phyloP scores from a whole-genome alignment of 2,888 invertebrate species.

The Ochropacha duplaris region DNA sequence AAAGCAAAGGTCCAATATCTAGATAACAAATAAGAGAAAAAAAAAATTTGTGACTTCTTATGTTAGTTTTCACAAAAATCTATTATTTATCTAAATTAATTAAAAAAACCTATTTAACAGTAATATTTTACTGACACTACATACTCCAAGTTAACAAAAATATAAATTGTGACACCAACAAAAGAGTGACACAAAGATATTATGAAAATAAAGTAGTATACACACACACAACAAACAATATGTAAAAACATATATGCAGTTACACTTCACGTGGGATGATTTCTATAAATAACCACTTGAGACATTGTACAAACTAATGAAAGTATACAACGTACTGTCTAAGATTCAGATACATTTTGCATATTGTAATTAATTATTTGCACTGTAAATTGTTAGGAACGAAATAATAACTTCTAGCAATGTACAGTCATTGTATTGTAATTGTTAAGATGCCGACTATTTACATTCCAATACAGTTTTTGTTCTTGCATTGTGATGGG shows the following conservation, averaged over 20 bases:
- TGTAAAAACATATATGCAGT: slow-evolving; percentile 50
- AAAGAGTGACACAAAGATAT: slow-evolving; percentile 14
- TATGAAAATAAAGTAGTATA: slow-evolving; percentile 26
- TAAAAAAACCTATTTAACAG: too few relatives aligned
- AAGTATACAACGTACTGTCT: slow-evolving; percentile 23
- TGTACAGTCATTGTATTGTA: not conserved
- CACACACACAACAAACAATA: slow-evolving; percentile 30
- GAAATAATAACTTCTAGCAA: not conserved
- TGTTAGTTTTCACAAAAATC: too few relatives aligned
- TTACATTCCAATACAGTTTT: not conserved
- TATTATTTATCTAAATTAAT: too few relatives aligned
- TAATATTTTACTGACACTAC: not conserved
- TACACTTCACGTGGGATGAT: slow-evolving; percentile 65
- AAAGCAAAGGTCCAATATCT: too few relatives aligned
- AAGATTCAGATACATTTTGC: slow-evolving; percentile 22
- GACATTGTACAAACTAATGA: slow-evolving; percentile 43
- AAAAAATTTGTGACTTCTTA: too few relatives aligned
- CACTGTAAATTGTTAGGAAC: not conserved
- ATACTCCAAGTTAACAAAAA: not conserved
- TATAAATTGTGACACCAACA: slow-evolving; percentile 18
- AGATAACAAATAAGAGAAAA: too few relatives aligned
- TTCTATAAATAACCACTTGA: slow-evolving; percentile 73
- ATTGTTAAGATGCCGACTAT: not conserved
- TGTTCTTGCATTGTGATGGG: slow-evolving; percentile 37
- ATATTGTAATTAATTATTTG: slow-evolving; percentile 7